These are phyloP conservation scores for Pipistrellus kuhlii DNA, from an alignment of 2,797 vertebrate genomes.

Conservation along the genomic window DNA sequence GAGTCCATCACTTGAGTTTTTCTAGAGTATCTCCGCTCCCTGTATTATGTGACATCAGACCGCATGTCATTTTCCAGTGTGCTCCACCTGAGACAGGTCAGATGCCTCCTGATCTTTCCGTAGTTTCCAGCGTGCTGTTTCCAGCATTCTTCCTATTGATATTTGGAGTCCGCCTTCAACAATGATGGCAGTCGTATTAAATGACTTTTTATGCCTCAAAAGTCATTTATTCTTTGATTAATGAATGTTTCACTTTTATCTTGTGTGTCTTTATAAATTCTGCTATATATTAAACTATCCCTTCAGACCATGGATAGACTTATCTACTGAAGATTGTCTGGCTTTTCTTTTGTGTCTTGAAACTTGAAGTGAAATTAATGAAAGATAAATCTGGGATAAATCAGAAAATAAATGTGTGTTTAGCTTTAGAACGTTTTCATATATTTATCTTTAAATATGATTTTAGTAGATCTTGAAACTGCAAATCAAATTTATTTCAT, in stretches of 20 bases:
- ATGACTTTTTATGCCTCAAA: constrained; percentile 1
- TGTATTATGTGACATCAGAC: constrained; percentile 55
- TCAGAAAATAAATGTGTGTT: constrained; percentile 57
- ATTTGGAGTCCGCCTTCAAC: not conserved
- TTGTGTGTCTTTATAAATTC: constrained; percentile 24
- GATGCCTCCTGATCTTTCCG: not conserved
- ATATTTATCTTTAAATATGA: constrained; percentile 46
- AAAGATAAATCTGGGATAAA: constrained; percentile 29
- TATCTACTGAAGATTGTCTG: not conserved
- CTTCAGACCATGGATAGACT: constrained; percentile 7
- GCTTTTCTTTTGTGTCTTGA: not conserved
- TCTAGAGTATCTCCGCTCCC: constrained; percentile 41
- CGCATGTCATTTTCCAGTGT: constrained; percentile 28
- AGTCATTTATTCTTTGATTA: constrained; percentile 14
- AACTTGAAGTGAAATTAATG: constrained; percentile 41
- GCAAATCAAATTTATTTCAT: constrained; percentile 43
- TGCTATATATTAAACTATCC: not conserved
- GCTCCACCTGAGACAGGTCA: not conserved
- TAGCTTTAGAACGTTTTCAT: constrained; percentile 5
- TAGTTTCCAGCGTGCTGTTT: constrained; percentile 50
- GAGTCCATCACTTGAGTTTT: constrained; percentile 58
- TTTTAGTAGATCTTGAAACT: constrained; percentile 30
- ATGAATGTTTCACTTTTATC: constrained; percentile 21
- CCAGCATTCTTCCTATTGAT: not conserved
- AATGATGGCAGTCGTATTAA: not conserved